Conservation (phyloP, 2,113 vertebrate species). For the Probosciger aterrimus region DNA sequence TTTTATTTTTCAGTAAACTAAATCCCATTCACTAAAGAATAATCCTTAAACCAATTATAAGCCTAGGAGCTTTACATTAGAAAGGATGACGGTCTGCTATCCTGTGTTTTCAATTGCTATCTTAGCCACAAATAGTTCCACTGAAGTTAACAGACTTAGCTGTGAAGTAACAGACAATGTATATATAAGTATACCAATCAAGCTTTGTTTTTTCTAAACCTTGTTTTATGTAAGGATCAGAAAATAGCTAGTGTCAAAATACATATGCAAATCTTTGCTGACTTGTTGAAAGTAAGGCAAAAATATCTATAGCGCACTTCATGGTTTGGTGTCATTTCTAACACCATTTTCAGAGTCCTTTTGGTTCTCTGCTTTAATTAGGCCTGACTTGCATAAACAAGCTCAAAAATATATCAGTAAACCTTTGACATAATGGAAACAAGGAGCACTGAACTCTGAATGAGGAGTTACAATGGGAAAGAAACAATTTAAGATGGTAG, state of each 20-base stretch:
- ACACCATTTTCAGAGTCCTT: background rate
- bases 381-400: background rate
- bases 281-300: background rate
- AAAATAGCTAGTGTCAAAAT: background rate
- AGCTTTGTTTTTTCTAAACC: background rate
- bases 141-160: background rate
- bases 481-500: slow-evolving; percentile 14
- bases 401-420: background rate
- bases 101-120: background rate
- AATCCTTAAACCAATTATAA: slow-evolving; percentile 28
- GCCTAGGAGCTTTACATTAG: background rate
- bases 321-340: background rate
- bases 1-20: slow-evolving; percentile 48
- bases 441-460: slow-evolving; percentile 20
- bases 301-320: background rate
- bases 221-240: background rate
- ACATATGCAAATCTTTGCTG: background rate
- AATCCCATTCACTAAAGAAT: background rate
- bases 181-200: background rate
- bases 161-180: background rate
- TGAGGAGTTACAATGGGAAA: slow-evolving; percentile 20
- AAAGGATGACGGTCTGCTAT: background rate
- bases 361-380: background rate
- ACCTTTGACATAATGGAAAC: slow-evolving; percentile 19
- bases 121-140: background rate